A percentile compares a stretch with the other conserved stretches of the same genome.
Conservation (phyloP, 2,113 vertebrate species). For the Gasterosteus aculeatus region DNA sequence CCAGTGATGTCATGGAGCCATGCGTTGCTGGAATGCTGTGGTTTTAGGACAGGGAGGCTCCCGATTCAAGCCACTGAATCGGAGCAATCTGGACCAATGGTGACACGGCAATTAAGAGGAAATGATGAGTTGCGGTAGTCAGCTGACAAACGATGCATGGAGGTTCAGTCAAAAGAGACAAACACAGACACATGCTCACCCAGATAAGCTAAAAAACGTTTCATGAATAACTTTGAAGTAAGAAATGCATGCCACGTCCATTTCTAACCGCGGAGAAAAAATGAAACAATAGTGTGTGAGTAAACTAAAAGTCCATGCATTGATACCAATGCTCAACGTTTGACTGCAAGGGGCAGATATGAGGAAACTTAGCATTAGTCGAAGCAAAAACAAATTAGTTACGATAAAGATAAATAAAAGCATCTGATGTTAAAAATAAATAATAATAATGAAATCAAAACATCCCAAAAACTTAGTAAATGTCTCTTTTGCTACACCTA, state of each 20-base stretch:
- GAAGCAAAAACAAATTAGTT: not conserved
- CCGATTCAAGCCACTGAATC: constrained; percentile 35
- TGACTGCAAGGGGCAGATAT: not conserved
- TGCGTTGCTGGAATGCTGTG: constrained; percentile 75
- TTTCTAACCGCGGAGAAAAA: not conserved
- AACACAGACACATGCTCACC: not conserved
- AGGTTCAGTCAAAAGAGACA: not conserved
- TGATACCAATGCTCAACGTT: constrained; percentile 8
- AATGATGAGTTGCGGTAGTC: constrained; percentile 49
- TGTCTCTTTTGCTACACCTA: not conserved
- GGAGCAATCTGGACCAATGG: constrained; percentile 41
- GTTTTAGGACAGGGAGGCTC: constrained; percentile 62
- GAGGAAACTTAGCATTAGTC: not conserved
- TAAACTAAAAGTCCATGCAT: constrained; percentile 26
- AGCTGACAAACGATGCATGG: constrained; percentile 8
- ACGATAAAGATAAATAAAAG: not conserved
- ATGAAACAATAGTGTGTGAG: not conserved
- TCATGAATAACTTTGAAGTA: not conserved
- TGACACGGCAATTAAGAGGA: constrained; percentile 30
- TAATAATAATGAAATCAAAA: not conserved
- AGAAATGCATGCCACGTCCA: not conserved
- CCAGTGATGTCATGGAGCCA: constrained; percentile 76
- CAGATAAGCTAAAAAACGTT: not conserved
- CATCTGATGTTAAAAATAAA: not conserved
- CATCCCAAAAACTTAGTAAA: not conserved